These are phyloP conservation scores for Acanthoscelides obtectus DNA, from an alignment of 2,888 invertebrate species.

Conservation along the genomic window DNA sequence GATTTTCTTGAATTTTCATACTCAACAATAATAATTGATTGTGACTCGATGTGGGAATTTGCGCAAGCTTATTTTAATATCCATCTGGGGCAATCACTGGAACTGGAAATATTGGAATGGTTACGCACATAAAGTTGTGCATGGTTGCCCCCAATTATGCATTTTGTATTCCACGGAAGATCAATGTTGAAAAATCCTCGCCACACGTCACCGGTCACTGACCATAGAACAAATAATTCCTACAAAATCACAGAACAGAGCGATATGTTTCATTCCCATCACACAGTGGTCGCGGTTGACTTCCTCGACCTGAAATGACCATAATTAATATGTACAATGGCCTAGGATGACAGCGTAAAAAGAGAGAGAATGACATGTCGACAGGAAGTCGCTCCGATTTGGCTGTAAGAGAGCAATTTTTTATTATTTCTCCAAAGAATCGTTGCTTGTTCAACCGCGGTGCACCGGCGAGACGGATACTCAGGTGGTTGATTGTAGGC, in stretches of 20 bases:
- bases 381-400: not conserved
- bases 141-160: not conserved
- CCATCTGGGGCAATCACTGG: too few relatives aligned
- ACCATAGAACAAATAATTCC: not conserved
- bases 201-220: not conserved
- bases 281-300: not conserved
- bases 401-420: not conserved
- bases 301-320: constrained; percentile 25
- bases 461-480: not conserved
- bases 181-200: not conserved
- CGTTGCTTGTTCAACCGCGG: not conserved
- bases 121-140: not conserved
- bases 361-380: not conserved
- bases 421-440: not conserved
- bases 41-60: too few relatives aligned
- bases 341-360: constrained; percentile 19
- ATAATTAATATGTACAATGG: constrained; percentile 28
- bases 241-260: not conserved
- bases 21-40: too few relatives aligned
- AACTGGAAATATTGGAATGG: not conserved
- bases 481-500: not conserved
- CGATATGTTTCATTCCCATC: not conserved
- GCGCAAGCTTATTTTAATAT: too few relatives aligned
- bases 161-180: not conserved
- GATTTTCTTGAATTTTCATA: too few relatives aligned